A percentile compares a stretch with the other conserved stretches of the same genome.
Evolutionary conservation across 2,888 invertebrate genomes (phyloP).

Genomic region (Trichopoda pennipes): DNA sequence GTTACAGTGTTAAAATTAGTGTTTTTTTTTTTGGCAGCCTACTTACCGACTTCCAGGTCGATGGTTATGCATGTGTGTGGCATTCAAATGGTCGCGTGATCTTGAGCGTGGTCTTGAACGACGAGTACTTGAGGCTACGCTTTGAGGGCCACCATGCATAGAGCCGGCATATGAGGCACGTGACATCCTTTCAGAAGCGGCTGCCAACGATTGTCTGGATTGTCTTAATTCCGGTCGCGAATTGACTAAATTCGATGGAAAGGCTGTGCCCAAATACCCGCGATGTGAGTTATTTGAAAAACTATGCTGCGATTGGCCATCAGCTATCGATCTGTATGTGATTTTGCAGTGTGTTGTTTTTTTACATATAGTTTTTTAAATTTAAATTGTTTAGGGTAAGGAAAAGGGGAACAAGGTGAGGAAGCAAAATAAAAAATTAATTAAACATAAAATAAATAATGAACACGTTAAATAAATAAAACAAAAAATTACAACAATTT

Average conservation of each 20-base stretch:
- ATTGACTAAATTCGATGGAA: constrained; percentile 89
- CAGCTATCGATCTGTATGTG: constrained; percentile 87
- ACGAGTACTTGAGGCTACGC: constrained; percentile 84
- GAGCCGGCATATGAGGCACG: constrained; percentile 87
- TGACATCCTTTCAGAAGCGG: constrained; percentile 90
- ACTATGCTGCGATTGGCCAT: constrained; percentile 94
- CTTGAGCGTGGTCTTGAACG: constrained; percentile 89
- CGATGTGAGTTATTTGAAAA: constrained; percentile 91
- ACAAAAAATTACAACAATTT: constrained; percentile 38
- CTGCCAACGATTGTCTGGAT: constrained; percentile 92
- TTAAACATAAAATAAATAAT: constrained; percentile 19
- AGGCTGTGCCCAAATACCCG: constrained; percentile 85
- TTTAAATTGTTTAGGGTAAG: constrained; percentile 11
- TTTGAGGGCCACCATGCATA: constrained; percentile 83
- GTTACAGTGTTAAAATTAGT: constrained; percentile 49
- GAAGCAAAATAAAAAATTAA: constrained; percentile 51
- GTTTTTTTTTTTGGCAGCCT: constrained; percentile 66
- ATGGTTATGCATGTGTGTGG: constrained; percentile 82
- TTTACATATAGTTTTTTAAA: constrained; percentile 21
- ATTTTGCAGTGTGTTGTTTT: constrained; percentile 21
- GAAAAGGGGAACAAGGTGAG: constrained; percentile 17
- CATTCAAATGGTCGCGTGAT: constrained; percentile 85
- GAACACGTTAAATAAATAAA: too few relatives aligned
- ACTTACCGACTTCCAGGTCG: constrained; percentile 89
- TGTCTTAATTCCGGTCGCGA: constrained; percentile 91